Conservation (phyloP, 2,888 invertebrate genomes). For the Atherix ibis region DNA sequence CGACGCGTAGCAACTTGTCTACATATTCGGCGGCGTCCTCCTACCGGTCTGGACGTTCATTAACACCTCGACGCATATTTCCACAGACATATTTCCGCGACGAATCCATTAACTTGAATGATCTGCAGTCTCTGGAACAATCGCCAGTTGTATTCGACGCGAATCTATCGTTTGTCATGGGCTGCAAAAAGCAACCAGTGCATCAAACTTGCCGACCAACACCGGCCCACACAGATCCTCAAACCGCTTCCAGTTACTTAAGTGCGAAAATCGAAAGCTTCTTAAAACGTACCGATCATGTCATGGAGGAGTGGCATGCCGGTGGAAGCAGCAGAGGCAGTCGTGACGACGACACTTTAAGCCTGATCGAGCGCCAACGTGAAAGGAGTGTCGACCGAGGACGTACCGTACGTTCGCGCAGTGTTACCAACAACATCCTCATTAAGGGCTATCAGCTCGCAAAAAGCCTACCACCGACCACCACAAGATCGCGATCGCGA, state of each 20-base stretch:
- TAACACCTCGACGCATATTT: constrained; percentile 46
- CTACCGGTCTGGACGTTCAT: constrained; percentile 15
- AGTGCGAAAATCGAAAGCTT: constrained; percentile 65
- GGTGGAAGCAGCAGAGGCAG: constrained; percentile 39
- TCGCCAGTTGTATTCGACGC: constrained; percentile 70
- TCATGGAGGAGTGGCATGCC: constrained; percentile 74
- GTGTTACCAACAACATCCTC: constrained; percentile 68
- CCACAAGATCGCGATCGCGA: constrained; percentile 28
- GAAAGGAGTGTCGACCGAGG: constrained; percentile 25
- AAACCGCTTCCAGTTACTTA: constrained; percentile 61
- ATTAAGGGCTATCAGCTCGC: constrained; percentile 66
- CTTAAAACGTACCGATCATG: constrained; percentile 67
- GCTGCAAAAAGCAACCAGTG: constrained; percentile 52
- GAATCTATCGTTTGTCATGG: constrained; percentile 62
- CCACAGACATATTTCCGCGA: constrained; percentile 43
- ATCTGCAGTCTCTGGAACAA: constrained; percentile 48
- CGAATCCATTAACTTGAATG: constrained; percentile 38
- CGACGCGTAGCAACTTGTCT: constrained; percentile 18
- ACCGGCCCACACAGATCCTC: constrained; percentile 60
- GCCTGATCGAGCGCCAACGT: constrained; percentile 28
- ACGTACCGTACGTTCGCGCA: constrained; percentile 43
- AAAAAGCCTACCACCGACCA: constrained; percentile 28
- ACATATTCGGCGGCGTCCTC: constrained; percentile 13
- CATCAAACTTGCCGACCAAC: constrained; percentile 51
- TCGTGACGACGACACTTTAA: constrained; percentile 25